These are phyloP conservation scores for Leptarthrus brevirostris DNA, from an alignment of 2,888 invertebrate genomes.

Conservation along the genomic window DNA sequence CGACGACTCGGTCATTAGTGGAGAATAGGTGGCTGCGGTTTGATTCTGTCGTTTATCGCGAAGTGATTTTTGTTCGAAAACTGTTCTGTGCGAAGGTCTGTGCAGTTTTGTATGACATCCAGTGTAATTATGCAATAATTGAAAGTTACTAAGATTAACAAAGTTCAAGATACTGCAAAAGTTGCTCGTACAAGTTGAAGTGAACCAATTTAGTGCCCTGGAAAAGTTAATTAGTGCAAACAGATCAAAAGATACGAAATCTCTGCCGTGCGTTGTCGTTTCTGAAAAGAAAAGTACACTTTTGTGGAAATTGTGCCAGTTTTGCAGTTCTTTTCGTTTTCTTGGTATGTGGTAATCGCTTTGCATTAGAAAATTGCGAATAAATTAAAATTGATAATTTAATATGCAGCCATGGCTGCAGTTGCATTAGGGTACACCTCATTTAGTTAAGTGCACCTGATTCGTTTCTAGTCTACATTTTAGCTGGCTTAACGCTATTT, in stretches of 20 bases:
- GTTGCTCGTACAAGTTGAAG: constrained; percentile 8
- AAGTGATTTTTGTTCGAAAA: constrained; percentile 23
- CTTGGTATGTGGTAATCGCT: constrained; percentile 7
- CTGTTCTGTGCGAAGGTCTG: constrained; percentile 24
- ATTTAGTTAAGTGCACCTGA: neutral
- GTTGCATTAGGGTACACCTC: neutral
- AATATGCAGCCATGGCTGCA: constrained; percentile 1
- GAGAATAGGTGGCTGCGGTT: neutral
- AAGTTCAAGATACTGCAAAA: constrained; percentile 6
- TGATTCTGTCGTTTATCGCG: neutral
- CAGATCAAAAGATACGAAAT: neutral
- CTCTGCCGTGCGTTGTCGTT: neutral
- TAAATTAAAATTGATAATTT: neutral
- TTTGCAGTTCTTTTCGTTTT: neutral
- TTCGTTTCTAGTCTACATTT: neutral
- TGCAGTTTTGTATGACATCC: constrained; percentile 21
- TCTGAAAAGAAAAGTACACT: constrained; percentile 12
- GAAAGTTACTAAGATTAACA: constrained; percentile 6
- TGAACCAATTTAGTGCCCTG: constrained; percentile 13
- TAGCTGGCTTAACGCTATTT: neutral
- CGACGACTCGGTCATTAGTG: constrained; percentile 8
- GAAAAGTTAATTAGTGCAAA: neutral
- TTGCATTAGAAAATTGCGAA: constrained; percentile 23
- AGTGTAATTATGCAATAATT: constrained; percentile 41
- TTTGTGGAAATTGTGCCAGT: constrained; percentile 27